phyloP scores from a whole-genome alignment of 2,797 vertebrate species.

The Columba guinea region DNA sequence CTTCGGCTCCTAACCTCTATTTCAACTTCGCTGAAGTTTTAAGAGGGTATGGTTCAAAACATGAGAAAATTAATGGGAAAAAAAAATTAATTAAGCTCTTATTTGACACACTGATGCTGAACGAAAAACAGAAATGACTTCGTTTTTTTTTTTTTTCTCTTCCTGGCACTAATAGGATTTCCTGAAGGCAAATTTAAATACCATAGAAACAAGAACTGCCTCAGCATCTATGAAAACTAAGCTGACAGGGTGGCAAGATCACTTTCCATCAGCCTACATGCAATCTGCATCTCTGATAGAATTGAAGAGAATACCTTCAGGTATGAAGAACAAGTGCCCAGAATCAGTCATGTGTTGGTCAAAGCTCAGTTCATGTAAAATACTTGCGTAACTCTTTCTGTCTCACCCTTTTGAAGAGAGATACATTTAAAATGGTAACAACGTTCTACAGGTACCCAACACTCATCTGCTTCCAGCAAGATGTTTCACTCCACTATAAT shows the following conservation, averaged over 20 bases:
- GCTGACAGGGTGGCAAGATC: conserved; percentile 28
- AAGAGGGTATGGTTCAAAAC: not conserved
- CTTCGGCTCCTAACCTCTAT: not conserved
- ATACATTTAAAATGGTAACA: not conserved
- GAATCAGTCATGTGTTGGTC: not conserved
- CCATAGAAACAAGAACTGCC: not conserved
- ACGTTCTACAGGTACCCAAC: not conserved
- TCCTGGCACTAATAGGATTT: not conserved
- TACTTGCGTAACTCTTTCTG: not conserved
- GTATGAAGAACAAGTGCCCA: not conserved
- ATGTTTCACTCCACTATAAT: not conserved
- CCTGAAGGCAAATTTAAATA: conserved; percentile 5
- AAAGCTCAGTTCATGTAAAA: not conserved
- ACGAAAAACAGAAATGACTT: no score
- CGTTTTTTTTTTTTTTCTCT: no score
- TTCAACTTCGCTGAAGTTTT: not conserved
- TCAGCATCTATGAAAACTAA: not conserved
- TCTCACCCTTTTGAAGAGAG: not conserved
- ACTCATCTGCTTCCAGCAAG: not conserved
- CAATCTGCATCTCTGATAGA: conserved; percentile 10
- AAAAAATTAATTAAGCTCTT: not conserved
- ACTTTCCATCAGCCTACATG: not conserved
- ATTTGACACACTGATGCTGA: not conserved
- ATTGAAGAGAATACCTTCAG: not conserved
- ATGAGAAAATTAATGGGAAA: not conserved